phyloP scores from a whole-genome alignment of 2,888 invertebrate genomes.

The Acheta domesticus region DNA sequence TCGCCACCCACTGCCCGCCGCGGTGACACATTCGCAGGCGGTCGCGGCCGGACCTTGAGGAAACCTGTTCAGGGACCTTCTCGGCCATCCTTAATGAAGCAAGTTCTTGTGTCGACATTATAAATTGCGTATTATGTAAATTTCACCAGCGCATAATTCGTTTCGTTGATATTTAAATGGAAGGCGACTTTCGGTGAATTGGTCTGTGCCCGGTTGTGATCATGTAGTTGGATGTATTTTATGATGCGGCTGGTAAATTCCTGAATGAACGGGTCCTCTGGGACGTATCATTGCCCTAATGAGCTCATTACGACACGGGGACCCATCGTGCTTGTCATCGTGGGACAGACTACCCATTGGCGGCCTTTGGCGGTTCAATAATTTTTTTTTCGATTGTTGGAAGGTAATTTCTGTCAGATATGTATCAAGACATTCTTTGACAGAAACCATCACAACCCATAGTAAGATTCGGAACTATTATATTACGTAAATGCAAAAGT shows the following conservation, averaged over 20 bases:
- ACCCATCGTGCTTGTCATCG: no score
- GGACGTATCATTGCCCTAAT: neutral
- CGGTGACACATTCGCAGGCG: conserved; percentile 6
- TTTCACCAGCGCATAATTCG: conserved; percentile 18
- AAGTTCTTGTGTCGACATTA: conserved; percentile 7
- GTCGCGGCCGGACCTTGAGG: neutral
- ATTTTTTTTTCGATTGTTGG: no score
- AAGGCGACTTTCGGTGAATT: neutral
- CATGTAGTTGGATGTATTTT: neutral
- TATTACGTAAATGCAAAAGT: no score
- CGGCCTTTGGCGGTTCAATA: no score
- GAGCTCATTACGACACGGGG: neutral
- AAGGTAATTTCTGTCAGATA: no score
- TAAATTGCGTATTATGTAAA: neutral
- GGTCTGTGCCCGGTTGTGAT: neutral
- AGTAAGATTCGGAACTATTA: no score
- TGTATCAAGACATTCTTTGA: no score
- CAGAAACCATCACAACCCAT: no score
- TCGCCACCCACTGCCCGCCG: neutral
- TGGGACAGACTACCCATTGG: no score
- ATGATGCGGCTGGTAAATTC: neutral
- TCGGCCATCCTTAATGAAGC: neutral
- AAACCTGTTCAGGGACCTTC: neutral
- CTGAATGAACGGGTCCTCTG: neutral
- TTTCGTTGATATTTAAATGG: conserved; percentile 18